Evolutionary conservation across 64 coral and sea anemone genomes (phyloP), one percentile per base, ranked within the genome.

Genomic region (Pocillopora damicornis): DNA sequence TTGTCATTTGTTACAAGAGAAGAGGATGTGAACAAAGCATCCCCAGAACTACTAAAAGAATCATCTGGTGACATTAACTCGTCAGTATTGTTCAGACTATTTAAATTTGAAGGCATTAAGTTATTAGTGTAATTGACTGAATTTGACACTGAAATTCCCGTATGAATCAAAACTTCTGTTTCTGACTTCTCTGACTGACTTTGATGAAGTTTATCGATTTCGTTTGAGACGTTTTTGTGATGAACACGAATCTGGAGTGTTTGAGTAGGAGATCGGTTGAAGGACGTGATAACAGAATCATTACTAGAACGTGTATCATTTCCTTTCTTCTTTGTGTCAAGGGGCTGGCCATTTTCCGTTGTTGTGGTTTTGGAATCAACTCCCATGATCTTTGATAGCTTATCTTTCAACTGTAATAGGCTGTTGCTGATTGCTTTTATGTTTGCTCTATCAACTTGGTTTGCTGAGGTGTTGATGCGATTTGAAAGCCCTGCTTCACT

Each of bases 351-450:
- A 15, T 73, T 68, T 22, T 26, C 22, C 14, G 36, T n/a, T 20
- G 58, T 16, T 9, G 36, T 11, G 18, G 56, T 85, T n/a, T 38
- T 37, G 13, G 16, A 35, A 67, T 83, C 36, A 72, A 85, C 58
- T 85, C 30, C 64, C 20, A 68, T 42, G 37, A 85, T 57, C 65
- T 85, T 85, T 34, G 65, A 73, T 72, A 85, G 13, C 22, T 85
- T 85, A 58, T 85, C 81, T 20, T 85, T 42, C 37, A 85, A 42
- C 14, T 85, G 65, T 23, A 85, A 23, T 65, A 85, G n/a, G 36
- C 68, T 58, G 6, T 58, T 30, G 67, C 67, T 71, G 22, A 71
- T 71, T 25, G 67, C 18, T 71, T 71, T 71, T 25, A 71, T n/a
- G 11, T 23, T 20, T 71, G 67, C 62, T 45, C 72, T n/a, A 9